Conservation (phyloP, 2,888 invertebrate species). For the Eremobia ochroleuca region DNA sequence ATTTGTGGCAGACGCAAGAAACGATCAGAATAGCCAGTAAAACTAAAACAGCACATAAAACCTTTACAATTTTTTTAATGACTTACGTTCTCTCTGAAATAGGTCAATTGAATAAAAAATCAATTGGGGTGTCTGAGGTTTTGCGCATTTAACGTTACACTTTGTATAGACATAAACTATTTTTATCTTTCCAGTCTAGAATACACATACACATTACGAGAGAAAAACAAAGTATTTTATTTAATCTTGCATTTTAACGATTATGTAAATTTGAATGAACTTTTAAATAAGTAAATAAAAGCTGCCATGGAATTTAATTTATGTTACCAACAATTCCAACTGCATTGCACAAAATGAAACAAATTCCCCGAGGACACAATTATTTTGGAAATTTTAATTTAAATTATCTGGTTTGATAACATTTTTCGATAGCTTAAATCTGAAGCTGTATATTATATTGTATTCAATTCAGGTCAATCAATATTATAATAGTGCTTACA, state of each 20-base stretch:
- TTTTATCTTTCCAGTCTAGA: background rate
- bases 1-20: too few relatives aligned
- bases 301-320: background rate
- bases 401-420: background rate
- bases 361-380: background rate
- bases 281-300: background rate
- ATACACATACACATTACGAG: background rate
- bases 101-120: too few relatives aligned
- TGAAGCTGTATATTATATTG: background rate
- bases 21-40: too few relatives aligned
- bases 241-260: background rate
- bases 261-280: background rate
- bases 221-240: background rate
- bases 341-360: background rate
- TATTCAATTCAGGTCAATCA: slow-evolving; percentile 18
- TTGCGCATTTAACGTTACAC: too few relatives aligned
- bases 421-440: background rate
- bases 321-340: background rate
- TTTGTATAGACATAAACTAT: background rate
- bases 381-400: background rate
- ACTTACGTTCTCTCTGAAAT: too few relatives aligned
- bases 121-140: too few relatives aligned
- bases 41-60: too few relatives aligned
- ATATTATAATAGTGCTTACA: background rate
- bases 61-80: too few relatives aligned